phyloP scores from a whole-genome alignment of 1,140 invertebrate species.

The Drosophila elegans region DNA sequence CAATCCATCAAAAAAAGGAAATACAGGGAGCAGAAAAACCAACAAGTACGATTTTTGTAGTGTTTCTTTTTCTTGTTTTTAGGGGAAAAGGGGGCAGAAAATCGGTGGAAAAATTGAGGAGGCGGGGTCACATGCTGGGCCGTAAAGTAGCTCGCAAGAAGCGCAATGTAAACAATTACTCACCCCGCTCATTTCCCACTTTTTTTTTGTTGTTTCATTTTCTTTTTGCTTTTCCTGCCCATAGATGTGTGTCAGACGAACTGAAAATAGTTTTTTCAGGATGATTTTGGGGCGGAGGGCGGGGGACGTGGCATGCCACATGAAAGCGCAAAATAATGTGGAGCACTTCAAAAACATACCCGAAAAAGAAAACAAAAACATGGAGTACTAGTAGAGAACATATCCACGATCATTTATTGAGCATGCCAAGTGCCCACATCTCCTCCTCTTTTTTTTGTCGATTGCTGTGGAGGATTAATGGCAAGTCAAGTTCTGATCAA shows the following conservation, averaged over 20 bases:
- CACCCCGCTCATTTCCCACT: slow-evolving; percentile 17
- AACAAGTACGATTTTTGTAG: slow-evolving; percentile 26
- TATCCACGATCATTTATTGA: slow-evolving; percentile 69
- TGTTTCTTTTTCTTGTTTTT: not conserved
- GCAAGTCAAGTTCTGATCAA: not conserved
- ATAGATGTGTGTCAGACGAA: slow-evolving; percentile 67
- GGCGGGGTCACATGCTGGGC: slow-evolving; percentile 40
- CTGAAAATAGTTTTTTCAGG: slow-evolving; percentile 71
- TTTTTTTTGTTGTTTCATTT: not conserved
- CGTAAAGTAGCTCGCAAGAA: slow-evolving; percentile 57
- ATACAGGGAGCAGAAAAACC: slow-evolving; percentile 44
- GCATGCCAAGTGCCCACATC: slow-evolving; percentile 17
- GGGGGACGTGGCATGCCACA: slow-evolving; percentile 38
- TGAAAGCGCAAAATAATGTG: slow-evolving; percentile 68
- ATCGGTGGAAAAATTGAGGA: not conserved
- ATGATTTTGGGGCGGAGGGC: slow-evolving; percentile 22
- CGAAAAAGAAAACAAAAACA: slow-evolving; percentile 26
- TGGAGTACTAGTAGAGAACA: slow-evolving; percentile 8
- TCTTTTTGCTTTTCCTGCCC: slow-evolving; percentile 18
- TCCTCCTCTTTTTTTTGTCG: not conserved
- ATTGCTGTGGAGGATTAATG: not conserved
- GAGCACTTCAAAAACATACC: slow-evolving; percentile 52
- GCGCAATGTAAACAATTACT: slow-evolving; percentile 55
- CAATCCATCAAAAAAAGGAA: slow-evolving; percentile 68
- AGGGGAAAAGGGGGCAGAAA: not conserved